A percentile compares a stretch with the other conserved stretches of the same genome.
Evolutionary conservation across 1,140 invertebrate species (phyloP).

Genomic region (Aphidius gifuensis): DNA sequence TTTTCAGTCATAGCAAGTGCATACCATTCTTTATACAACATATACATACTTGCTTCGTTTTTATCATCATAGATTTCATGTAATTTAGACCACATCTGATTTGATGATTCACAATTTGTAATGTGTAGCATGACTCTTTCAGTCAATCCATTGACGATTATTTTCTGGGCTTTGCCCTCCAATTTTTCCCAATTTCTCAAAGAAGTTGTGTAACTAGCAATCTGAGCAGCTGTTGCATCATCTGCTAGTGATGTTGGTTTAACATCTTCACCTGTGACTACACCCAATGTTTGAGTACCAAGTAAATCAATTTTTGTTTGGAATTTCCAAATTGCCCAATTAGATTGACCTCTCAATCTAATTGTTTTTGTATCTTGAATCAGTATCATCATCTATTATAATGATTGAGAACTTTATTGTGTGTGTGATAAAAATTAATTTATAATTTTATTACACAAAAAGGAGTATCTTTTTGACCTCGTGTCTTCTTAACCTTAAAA

Average conservation of each 20-base stretch:
- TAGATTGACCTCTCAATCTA: constrained; percentile 20
- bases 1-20: too few relatives aligned
- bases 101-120: constrained; percentile 31
- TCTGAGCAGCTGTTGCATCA: background rate
- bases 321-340: constrained; percentile 33
- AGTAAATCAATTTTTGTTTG: constrained; percentile 23
- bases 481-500: too few relatives aligned
- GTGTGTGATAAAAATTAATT: too few relatives aligned
- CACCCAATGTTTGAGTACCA: constrained; percentile 15
- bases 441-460: too few relatives aligned
- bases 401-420: too few relatives aligned
- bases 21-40: background rate
- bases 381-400: too few relatives aligned
- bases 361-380: too few relatives aligned
- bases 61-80: constrained; percentile 29
- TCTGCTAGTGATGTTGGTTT: constrained; percentile 1
- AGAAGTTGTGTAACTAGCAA: constrained; percentile 5
- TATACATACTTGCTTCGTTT: constrained; percentile 24
- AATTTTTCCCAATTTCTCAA: constrained; percentile 23
- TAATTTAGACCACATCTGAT: constrained; percentile 36
- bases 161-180: constrained; percentile 29
- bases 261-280: too few relatives aligned
- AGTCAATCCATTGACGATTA: constrained; percentile 31
- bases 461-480: too few relatives aligned
- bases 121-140: constrained; percentile 36